A percentile compares a stretch with the other conserved stretches of the same genome.
Evolutionary conservation across 2,113 vertebrate genomes (phyloP).

Genomic region (Nematolebias whitei): DNA sequence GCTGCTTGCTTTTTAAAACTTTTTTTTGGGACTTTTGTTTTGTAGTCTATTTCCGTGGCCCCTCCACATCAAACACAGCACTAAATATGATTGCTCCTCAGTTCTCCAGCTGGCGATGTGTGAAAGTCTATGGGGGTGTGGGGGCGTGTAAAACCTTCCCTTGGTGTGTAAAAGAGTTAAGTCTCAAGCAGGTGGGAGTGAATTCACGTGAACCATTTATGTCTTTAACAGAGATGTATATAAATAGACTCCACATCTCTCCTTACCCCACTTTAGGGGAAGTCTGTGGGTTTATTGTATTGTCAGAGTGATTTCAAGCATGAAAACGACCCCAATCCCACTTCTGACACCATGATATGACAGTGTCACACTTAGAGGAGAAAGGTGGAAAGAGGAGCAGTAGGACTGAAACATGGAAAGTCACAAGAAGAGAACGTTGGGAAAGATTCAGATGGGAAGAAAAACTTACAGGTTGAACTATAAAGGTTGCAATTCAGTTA

Average conservation of each 20-base stretch:
- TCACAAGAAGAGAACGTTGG: slow-evolving; percentile 27
- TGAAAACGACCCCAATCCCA: slow-evolving; percentile 71
- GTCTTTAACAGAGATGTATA: slow-evolving; percentile 71
- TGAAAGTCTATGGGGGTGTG: slow-evolving; percentile 78
- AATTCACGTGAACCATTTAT: slow-evolving; percentile 81
- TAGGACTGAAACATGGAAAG: slow-evolving; percentile 35
- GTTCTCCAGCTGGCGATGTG: slow-evolving; percentile 79
- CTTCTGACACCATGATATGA: slow-evolving; percentile 74
- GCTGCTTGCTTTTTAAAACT: slow-evolving; percentile 47
- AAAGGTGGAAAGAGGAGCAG: slow-evolving; percentile 51
- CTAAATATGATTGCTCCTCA: slow-evolving; percentile 72
- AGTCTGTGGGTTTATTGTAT: slow-evolving; percentile 74
- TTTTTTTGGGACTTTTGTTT: slow-evolving; percentile 60
- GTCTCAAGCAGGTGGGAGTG: slow-evolving; percentile 79
- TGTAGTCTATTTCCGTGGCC: slow-evolving; percentile 70
- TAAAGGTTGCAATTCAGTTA: neutral
- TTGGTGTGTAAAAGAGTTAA: slow-evolving; percentile 79
- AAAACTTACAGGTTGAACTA: slow-evolving; percentile 28
- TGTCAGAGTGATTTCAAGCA: slow-evolving; percentile 76
- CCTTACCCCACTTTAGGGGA: slow-evolving; percentile 50
- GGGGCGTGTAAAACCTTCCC: slow-evolving; percentile 76
- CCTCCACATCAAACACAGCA: slow-evolving; percentile 70
- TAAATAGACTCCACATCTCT: slow-evolving; percentile 38
- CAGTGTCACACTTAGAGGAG: slow-evolving; percentile 60
- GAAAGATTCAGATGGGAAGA: slow-evolving; percentile 15